Base-by-base conservation (phyloP, 2,113 vertebrate species). In the Antennarius striatus region DNA sequence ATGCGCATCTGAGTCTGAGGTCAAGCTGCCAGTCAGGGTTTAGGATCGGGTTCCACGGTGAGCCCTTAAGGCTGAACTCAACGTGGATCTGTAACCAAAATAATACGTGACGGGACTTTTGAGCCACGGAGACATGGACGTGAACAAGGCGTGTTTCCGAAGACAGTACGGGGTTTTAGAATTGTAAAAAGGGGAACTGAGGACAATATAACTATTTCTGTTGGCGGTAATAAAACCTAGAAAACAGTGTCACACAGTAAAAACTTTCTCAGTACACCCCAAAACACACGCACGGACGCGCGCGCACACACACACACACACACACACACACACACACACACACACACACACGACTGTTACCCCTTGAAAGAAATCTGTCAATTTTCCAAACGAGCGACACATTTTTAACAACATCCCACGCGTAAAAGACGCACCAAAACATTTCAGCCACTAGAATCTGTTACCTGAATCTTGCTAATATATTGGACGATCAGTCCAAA, bases 31-130 rank as follows among this genome's bases (percentile, higher is more conserved):
- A 85, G 76, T 65, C 63, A 15, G 78, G 78, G 74, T 80, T 81
- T 84, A 74, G 84, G 87, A 86, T 90, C 89, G 72, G 75, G 87
- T 88, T 90, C 82, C 87, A 77, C 59, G 42, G 16, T 73, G 74
- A 82, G 69, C 76, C 78, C 67, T 13, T 45, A 22, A 71, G 80
- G 71, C 85, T 75, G 56, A 71, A 77, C 81, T 84, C 82, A 82
- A 74, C 78, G 70, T 60, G 61, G 75, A 73, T 16, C 56, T 58
- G 52, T 13, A 54, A 13, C 84, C 79, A 71, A 84, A 86, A 85
- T 73, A 83, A 84, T 83, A 72, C 68, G 49, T 74, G 81, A 82
- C 86, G 40, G 62, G 13, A 36, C 72, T 71, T 71, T 54, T 73
- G 79, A 83, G 61, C 82, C 82, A 79, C 75, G 74, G 45, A 71